A percentile compares a stretch with the other conserved stretches of the same genome.
Conservation (phyloP, 2,113 vertebrate genomes). For the rabbit (Oryctolagus cuniculus) region DNA sequence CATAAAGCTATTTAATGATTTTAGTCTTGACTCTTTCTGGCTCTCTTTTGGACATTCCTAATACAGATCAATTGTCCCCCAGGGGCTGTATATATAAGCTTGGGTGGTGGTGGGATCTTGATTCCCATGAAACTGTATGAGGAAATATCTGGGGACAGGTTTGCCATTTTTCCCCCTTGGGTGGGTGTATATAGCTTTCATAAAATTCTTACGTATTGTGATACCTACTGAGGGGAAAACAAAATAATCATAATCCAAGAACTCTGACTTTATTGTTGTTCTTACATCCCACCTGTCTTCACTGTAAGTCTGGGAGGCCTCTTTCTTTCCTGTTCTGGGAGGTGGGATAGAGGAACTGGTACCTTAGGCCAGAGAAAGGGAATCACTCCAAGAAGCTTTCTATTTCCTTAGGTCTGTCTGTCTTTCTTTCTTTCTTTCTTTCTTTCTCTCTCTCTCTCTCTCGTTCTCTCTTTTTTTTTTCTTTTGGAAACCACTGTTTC, state of each 20-base stretch:
- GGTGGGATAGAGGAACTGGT: not conserved
- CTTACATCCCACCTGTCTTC: not conserved
- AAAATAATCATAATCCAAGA: not conserved
- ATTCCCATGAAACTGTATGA: not conserved
- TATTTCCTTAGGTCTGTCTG: too few species aligned
- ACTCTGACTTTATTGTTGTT: not conserved
- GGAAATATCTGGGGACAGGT: not conserved
- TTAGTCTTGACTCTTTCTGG: conserved; percentile 41
- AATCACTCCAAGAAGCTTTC: too few species aligned
- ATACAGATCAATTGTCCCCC: not conserved
- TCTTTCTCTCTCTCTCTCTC: too few species aligned
- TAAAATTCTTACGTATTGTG: not conserved
- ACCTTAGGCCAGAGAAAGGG: not conserved
- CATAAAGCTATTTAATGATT: conserved; percentile 38
- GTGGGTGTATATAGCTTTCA: not conserved
- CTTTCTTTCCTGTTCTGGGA: not conserved
- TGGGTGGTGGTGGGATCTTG: not conserved
- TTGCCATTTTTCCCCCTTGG: not conserved
- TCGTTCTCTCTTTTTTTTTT: too few species aligned
- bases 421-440: too few species aligned
- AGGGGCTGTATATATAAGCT: not conserved
- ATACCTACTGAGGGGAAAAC: not conserved
- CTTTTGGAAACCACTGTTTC: not conserved
- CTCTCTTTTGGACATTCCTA: not conserved
- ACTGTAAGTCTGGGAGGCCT: not conserved